A percentile compares a stretch with the other conserved stretches of the same genome.
Conservation (phyloP, 2,888 invertebrate genomes). For the Pogonocherus hispidulus region DNA sequence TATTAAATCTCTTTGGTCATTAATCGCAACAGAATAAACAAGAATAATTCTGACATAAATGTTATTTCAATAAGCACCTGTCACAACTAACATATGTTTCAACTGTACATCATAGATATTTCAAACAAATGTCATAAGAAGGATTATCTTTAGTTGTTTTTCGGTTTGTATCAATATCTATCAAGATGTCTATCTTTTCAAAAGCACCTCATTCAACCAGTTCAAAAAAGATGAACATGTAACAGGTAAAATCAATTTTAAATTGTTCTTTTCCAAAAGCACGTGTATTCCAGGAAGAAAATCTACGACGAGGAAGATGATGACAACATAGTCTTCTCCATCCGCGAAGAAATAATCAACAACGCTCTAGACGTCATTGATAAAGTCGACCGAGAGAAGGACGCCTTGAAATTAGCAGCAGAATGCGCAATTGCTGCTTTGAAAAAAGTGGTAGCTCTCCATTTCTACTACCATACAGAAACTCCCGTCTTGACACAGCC, state of each 20-base stretch:
- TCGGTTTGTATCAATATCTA: too few species aligned
- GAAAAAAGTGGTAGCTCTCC: conserved; percentile 18
- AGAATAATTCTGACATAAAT: too few species aligned
- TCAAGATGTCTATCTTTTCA: too few species aligned
- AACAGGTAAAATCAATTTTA: background rate
- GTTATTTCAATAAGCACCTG: too few species aligned
- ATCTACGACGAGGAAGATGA: conserved; percentile 29
- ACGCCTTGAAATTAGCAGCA: conserved; percentile 13
- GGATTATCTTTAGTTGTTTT: too few species aligned
- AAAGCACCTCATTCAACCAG: too few species aligned
- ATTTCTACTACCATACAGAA: conserved; percentile 28
- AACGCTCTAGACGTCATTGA: conserved; percentile 16
- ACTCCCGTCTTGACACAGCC: background rate
- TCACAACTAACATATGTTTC: too few species aligned
- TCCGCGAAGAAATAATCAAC: conserved; percentile 31
- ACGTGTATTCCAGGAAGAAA: conserved; percentile 6
- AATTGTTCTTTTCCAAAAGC: background rate
- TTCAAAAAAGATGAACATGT: background rate
- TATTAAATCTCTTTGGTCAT: too few species aligned
- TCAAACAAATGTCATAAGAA: too few species aligned
- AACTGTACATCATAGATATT: too few species aligned
- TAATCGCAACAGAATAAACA: too few species aligned
- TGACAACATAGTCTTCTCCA: conserved; percentile 25
- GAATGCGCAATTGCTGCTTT: conserved; percentile 31
- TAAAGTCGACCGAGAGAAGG: background rate